Base-by-base conservation (phyloP, 1,140 invertebrate species). In the Anastrepha obliqua region DNA sequence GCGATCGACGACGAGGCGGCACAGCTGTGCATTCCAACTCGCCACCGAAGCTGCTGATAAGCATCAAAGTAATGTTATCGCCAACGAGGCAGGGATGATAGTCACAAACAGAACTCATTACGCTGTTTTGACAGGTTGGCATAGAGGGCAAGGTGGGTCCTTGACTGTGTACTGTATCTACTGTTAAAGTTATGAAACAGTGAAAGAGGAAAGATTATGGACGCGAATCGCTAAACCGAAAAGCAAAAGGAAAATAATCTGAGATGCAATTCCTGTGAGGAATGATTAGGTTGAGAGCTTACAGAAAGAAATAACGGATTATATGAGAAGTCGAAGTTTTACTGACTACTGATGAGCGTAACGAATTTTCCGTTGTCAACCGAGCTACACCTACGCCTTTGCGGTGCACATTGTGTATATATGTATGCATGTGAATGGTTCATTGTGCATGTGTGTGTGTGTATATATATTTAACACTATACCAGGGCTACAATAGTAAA, bases 11-110 rank as follows among this genome's bases (percentile, higher is more conserved):
- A 81, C 60, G 47, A 81, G 20, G 47, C 44, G 6, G 47, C 74
- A 81, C 74, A 81, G 47, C 74, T 81, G 74, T 58, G 74, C 17
- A 81, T 81, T 81, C 74, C 74, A 29, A 20, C n/a, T 55, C 74
- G 47, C 51, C 51, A 39, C 13, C 15, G 65, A 42, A 20, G 70
- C n/a, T 20, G 44, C 47, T 67, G 74, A 81, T 81, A 81, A 29
- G 11, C 15, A 81, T 55, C 74, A 51, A 29, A 81, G 47, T 81
- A 55, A 81, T 81, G 74, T 17, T 81, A 81, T 74, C 74, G 74
- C n/a, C 74, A 55, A 55, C 5, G 74, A 8, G 74, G 20, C 74
- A 55, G 15, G 55, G 42, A 15, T 47, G 55, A 81, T 55, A 7
- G 74, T 81, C 74, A 81, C 20, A 51, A 8, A 81, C 44, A 55